phyloP scores from a whole-genome alignment of 37 sponge, comb jelly and placozoan genomes.

The Sycon ciliatum region DNA sequence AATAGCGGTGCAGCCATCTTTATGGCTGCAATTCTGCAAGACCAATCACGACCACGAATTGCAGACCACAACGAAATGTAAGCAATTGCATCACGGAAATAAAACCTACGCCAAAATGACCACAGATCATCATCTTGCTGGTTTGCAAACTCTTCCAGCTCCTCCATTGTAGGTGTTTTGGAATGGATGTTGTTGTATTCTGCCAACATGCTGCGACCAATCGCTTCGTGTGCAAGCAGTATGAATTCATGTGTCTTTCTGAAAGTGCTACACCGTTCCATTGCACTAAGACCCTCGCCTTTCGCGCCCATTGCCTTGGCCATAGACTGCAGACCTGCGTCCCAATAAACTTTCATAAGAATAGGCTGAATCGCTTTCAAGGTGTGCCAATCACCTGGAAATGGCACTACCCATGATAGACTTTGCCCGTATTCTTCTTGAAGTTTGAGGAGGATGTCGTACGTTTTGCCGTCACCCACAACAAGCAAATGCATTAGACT shows the following conservation, averaged over 20 bases:
- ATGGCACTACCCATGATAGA: constrained; percentile 16
- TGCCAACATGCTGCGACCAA: not conserved
- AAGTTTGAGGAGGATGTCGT: too few relatives aligned
- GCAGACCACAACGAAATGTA: constrained; percentile 20
- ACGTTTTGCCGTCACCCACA: too few relatives aligned
- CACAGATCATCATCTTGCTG: not conserved
- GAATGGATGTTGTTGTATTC: too few relatives aligned
- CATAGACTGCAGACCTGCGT: constrained; percentile 21
- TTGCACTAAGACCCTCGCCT: too few relatives aligned
- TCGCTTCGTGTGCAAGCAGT: constrained; percentile 20
- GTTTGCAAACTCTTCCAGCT: not conserved
- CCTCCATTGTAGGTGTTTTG: too few relatives aligned
- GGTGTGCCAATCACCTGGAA: constrained; percentile 33
- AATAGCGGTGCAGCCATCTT: constrained; percentile 21
- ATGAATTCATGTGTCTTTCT: constrained; percentile 21
- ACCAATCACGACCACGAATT: constrained; percentile 29
- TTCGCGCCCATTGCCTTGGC: constrained; percentile 15
- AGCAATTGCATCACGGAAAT: constrained; percentile 11
- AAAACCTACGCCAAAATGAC: constrained; percentile 27
- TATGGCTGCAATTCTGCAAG: constrained; percentile 21
- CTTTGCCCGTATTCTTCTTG: too few relatives aligned
- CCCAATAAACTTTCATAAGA: constrained; percentile 16
- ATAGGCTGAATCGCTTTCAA: constrained; percentile 18
- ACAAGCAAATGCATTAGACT: too few relatives aligned
- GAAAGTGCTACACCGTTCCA: too few relatives aligned